phyloP scores from a whole-genome alignment of 1,140 invertebrate genomes.

The Bombus polaris region DNA sequence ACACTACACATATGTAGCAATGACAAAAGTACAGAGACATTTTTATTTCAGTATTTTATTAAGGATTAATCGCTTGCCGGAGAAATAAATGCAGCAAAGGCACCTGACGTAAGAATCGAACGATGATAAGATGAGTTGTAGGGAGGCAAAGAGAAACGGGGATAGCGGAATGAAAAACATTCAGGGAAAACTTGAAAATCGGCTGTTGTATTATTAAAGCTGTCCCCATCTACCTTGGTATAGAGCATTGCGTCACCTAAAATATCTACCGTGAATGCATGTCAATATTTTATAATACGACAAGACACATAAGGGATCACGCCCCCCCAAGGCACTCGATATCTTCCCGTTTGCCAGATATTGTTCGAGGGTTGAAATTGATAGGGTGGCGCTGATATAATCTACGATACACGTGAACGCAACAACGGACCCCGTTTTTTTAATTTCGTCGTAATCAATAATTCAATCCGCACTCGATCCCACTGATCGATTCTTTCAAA shows the following conservation, averaged over 20 bases:
- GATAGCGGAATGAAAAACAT: constrained; percentile 39
- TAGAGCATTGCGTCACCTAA: constrained; percentile 55
- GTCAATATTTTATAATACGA: constrained; percentile 69
- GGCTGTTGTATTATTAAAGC: constrained; percentile 61
- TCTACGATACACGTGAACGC: constrained; percentile 45
- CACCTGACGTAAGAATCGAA: neutral
- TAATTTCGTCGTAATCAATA: constrained; percentile 40
- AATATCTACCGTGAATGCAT: constrained; percentile 57
- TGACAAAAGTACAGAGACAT: neutral
- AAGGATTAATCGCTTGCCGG: neutral
- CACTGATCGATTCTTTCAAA: neutral
- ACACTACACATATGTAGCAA: neutral
- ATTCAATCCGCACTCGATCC: constrained; percentile 5
- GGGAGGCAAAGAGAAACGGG: neutral
- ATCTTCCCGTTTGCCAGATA: constrained; percentile 47
- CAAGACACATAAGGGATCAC: constrained; percentile 53
- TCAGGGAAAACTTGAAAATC: constrained; percentile 50
- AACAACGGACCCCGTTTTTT: constrained; percentile 31
- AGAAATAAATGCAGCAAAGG: neutral
- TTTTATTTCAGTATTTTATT: neutral
- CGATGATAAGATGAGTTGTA: neutral
- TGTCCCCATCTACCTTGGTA: constrained; percentile 40
- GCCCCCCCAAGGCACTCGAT: constrained; percentile 47
- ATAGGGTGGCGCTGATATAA: constrained; percentile 57
- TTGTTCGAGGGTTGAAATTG: constrained; percentile 60